A percentile compares a stretch with the other conserved stretches of the same genome.
phyloP scores from a whole-genome alignment of 2,888 invertebrate genomes.

The Thelaira solivaga region DNA sequence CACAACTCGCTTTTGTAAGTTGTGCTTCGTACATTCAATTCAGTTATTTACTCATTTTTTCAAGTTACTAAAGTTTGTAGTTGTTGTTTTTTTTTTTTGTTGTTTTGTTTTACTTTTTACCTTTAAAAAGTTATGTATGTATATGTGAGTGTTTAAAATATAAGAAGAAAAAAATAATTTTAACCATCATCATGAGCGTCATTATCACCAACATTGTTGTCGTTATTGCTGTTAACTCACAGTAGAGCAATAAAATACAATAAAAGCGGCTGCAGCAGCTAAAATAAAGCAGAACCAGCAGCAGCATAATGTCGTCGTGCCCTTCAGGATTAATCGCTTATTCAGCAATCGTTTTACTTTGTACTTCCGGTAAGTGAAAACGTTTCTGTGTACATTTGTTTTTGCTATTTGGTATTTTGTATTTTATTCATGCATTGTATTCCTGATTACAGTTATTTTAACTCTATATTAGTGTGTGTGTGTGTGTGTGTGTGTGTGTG shows the following conservation, averaged over 20 bases:
- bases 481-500: neutral
- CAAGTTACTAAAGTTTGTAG: conserved; percentile 11
- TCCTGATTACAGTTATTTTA: neutral
- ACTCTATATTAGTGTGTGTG: neutral
- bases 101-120: conserved; percentile 16
- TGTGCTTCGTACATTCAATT: conserved; percentile 30
- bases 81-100: too few relatives aligned
- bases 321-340: conserved; percentile 76
- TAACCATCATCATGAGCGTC: conserved; percentile 46
- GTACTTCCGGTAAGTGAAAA: conserved; percentile 76
- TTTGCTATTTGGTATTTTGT: neutral
- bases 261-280: conserved; percentile 60
- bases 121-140: conserved; percentile 2
- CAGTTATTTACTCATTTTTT: conserved; percentile 29
- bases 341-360: conserved; percentile 77
- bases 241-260: conserved; percentile 20
- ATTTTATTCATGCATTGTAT: neutral
- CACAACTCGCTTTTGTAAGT: conserved; percentile 8
- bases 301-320: conserved; percentile 65
- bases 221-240: conserved; percentile 9
- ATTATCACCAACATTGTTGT: too few relatives aligned
- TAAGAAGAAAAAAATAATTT: conserved; percentile 14
- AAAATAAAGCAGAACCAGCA: conserved; percentile 1
- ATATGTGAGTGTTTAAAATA: conserved; percentile 14
- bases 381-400: conserved; percentile 15